phyloP scores from a whole-genome alignment of 2,797 vertebrate genomes.

The Tympanoctomys barrerae region DNA sequence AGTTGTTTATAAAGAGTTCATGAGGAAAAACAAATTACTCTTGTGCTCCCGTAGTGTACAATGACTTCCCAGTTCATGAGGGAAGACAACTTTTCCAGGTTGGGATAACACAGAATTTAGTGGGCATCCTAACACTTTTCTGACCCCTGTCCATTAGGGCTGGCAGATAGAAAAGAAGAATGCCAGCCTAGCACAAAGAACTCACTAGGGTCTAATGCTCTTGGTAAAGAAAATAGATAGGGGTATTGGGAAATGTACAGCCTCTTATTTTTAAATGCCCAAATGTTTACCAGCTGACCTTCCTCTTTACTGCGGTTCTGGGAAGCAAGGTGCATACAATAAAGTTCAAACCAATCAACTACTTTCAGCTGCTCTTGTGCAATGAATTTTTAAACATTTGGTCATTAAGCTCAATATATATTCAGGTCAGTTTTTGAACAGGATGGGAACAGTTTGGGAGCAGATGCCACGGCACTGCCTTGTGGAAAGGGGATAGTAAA shows the following conservation, averaged over 20 bases:
- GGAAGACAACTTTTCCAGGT: not conserved
- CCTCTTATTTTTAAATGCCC: constrained; percentile 89
- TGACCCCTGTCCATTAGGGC: not conserved
- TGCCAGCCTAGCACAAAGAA: constrained; percentile 67
- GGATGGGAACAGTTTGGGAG: constrained; percentile 91
- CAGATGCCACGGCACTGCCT: constrained; percentile 89
- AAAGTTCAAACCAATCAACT: constrained; percentile 92
- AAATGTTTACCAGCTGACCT: constrained; percentile 92
- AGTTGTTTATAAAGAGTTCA: not conserved
- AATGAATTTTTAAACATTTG: constrained; percentile 92
- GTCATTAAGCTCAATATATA: constrained; percentile 92
- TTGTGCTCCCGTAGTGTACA: constrained; percentile 5
- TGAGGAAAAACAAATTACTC: not conserved
- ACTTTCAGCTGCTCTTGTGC: constrained; percentile 91
- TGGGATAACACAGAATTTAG: not conserved
- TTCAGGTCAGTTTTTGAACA: constrained; percentile 91
- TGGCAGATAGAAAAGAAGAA: constrained; percentile 65
- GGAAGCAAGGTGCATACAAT: constrained; percentile 91
- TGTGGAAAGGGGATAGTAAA: constrained; percentile 86
- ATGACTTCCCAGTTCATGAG: not conserved
- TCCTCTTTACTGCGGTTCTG: constrained; percentile 88
- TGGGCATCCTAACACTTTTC: not conserved
- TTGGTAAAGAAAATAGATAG: constrained; percentile 82
- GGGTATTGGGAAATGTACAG: constrained; percentile 84
- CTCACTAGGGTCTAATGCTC: constrained; percentile 56